A percentile compares a stretch with the other conserved stretches of the same genome.
Evolutionary conservation across 2,797 vertebrate genomes (phyloP).

Genomic region (Aotus griseimembra): DNA sequence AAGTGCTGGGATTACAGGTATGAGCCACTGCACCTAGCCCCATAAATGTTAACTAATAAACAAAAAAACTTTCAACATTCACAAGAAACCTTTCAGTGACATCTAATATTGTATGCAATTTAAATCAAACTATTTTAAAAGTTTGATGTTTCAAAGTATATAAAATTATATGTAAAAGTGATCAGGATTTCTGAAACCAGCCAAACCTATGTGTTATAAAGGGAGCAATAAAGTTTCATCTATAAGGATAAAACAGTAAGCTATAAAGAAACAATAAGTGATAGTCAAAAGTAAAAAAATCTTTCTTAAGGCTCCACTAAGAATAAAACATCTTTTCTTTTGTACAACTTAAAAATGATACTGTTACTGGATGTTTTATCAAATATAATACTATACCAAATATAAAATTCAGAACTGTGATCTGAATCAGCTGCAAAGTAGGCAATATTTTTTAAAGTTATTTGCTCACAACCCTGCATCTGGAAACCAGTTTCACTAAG

Average conservation of each 20-base stretch:
- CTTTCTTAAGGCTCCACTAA: neutral
- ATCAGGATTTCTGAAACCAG: constrained; percentile 36
- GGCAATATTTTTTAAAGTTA: constrained; percentile 27
- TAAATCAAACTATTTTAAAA: constrained; percentile 38
- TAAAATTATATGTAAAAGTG: constrained; percentile 47
- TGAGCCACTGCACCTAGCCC: neutral
- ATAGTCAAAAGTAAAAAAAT: neutral
- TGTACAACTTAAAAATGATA: neutral
- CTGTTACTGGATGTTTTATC: neutral
- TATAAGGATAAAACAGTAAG: neutral
- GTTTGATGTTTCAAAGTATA: constrained; percentile 34
- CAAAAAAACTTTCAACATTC: constrained; percentile 27
- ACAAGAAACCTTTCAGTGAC: constrained; percentile 28
- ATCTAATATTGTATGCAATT: constrained; percentile 26
- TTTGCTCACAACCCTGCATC: neutral
- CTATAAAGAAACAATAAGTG: neutral
- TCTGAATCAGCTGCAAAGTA: constrained; percentile 24
- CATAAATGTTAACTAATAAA: constrained; percentile 15
- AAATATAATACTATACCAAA: constrained; percentile 55
- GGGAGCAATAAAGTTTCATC: constrained; percentile 19
- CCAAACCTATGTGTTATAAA: constrained; percentile 7
- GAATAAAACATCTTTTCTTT: neutral
- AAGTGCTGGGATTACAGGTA: neutral
- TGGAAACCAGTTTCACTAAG: constrained; percentile 31
- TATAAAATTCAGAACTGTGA: constrained; percentile 5